phyloP scores from a whole-genome alignment of 2,888 invertebrate species.

The Ptilodon capucinus region DNA sequence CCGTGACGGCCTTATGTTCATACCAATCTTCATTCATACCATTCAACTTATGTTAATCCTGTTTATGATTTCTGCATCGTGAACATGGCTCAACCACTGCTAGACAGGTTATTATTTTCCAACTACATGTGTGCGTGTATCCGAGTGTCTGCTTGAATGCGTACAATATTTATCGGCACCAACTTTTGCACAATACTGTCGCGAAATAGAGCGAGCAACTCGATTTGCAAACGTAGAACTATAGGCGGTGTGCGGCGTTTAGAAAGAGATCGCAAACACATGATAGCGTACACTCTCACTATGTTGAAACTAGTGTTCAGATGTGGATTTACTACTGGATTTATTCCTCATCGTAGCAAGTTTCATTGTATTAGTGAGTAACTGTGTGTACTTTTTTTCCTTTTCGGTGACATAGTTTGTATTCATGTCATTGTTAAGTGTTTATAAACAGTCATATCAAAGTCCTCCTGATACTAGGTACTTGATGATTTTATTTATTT shows the following conservation, averaged over 20 bases:
- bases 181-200: slow-evolving; percentile 16
- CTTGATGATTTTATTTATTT: too few species aligned
- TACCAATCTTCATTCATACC: too few species aligned
- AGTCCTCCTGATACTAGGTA: too few species aligned
- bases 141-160: slow-evolving; percentile 1
- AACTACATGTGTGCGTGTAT: not conserved
- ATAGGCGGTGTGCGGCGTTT: slow-evolving; percentile 11
- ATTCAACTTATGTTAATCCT: too few species aligned
- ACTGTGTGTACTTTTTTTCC: too few species aligned
- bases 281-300: not conserved
- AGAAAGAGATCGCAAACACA: slow-evolving; percentile 1
- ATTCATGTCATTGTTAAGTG: too few species aligned
- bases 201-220: slow-evolving; percentile 14
- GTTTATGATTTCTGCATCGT: too few species aligned
- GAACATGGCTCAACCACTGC: too few species aligned
- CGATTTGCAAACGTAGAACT: slow-evolving; percentile 24
- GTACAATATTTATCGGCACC: slow-evolving; percentile 8
- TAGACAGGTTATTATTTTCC: not conserved
- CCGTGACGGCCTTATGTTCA: too few species aligned
- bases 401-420: too few species aligned
- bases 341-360: not conserved
- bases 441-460: too few species aligned
- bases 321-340: too few species aligned
- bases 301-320: slow-evolving; percentile 6
- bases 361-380: not conserved